These are phyloP conservation scores for Cistogaster globosa DNA, from an alignment of 2,888 invertebrate genomes.

Conservation along the genomic window DNA sequence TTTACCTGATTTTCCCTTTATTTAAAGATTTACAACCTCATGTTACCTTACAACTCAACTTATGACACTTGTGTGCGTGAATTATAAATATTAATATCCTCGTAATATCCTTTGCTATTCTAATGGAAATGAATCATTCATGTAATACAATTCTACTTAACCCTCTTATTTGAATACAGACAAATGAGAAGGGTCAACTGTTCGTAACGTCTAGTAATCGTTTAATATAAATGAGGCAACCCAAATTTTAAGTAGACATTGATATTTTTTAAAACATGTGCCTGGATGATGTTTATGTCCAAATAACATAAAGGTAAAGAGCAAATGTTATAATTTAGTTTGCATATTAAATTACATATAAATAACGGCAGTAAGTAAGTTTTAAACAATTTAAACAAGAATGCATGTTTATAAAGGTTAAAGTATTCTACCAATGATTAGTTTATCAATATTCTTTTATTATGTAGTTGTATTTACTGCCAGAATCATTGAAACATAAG, in stretches of 20 bases:
- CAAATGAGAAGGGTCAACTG: background rate
- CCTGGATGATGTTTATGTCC: background rate
- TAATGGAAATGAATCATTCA: background rate
- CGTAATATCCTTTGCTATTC: background rate
- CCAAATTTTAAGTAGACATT: background rate
- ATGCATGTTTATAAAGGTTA: too few relatives aligned
- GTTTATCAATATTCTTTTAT: too few relatives aligned
- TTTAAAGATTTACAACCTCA: too few relatives aligned
- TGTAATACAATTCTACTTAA: background rate
- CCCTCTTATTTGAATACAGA: background rate
- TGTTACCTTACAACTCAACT: too few relatives aligned
- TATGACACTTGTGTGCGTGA: too few relatives aligned
- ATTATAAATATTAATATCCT: background rate
- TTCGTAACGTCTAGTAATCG: background rate
- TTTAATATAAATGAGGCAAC: background rate
- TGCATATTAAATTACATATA: background rate
- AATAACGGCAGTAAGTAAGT: too few relatives aligned
- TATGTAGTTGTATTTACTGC: too few relatives aligned
- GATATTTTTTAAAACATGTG: background rate
- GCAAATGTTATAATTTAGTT: background rate
- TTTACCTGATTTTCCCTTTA: too few relatives aligned
- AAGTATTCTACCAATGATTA: too few relatives aligned
- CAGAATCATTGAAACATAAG: too few relatives aligned
- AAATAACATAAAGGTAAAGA: background rate
- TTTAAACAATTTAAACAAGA: too few relatives aligned